phyloP scores from a whole-genome alignment of 2,113 vertebrate species.

The Tychaedon coryphoeus region DNA sequence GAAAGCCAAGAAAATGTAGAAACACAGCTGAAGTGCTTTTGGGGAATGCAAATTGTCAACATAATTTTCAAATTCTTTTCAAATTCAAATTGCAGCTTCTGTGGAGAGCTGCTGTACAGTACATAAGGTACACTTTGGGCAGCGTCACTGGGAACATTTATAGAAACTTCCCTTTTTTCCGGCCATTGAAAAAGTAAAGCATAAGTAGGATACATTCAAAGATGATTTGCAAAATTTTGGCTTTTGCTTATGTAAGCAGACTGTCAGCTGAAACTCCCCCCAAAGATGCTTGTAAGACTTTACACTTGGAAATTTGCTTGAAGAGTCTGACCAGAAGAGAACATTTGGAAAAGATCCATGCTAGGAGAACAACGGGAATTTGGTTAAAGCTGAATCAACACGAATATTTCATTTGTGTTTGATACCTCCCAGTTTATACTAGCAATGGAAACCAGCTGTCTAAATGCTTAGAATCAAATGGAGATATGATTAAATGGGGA shows the following conservation, averaged over 20 bases:
- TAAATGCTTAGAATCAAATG: not conserved
- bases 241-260: constrained; percentile 45
- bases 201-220: not conserved
- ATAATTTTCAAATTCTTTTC: constrained; percentile 49
- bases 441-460: not conserved
- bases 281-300: not conserved
- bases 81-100: constrained; percentile 55
- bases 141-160: constrained; percentile 38
- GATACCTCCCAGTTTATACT: not conserved
- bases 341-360: not conserved
- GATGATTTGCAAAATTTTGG: constrained; percentile 30
- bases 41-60: constrained; percentile 40
- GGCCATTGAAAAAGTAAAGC: constrained; percentile 27
- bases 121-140: constrained; percentile 23
- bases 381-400: not conserved
- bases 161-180: constrained; percentile 5
- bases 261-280: constrained; percentile 8
- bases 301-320: not conserved
- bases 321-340: not conserved
- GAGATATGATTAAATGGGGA: not conserved
- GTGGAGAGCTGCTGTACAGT: not conserved
- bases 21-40: constrained; percentile 22
- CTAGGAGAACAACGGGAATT: not conserved
- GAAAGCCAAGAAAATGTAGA: constrained; percentile 5
- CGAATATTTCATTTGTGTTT: not conserved